A percentile compares a stretch with the other conserved stretches of the same genome.
Evolutionary conservation across 2,113 vertebrate genomes (phyloP).

Genomic region (Cyprinodon tularosa): DNA sequence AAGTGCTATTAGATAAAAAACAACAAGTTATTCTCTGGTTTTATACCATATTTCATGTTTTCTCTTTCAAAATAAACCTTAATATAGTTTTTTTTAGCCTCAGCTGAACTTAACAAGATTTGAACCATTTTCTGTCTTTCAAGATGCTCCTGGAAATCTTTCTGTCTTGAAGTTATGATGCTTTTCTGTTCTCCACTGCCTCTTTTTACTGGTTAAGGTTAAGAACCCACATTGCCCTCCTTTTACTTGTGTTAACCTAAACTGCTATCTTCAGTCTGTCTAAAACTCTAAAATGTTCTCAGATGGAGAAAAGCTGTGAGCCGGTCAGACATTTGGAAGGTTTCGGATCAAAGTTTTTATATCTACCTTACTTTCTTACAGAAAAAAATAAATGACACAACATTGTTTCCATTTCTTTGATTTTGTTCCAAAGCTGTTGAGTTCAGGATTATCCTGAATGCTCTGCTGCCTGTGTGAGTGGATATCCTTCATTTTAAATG

Average conservation of each 20-base stretch:
- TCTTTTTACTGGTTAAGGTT: not conserved
- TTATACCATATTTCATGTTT: not conserved
- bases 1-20: not conserved
- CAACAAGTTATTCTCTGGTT: too few relatives aligned
- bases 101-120: not conserved
- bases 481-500: not conserved
- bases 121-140: not conserved
- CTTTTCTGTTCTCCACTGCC: not conserved
- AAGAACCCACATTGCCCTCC: not conserved
- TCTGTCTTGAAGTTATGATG: not conserved
- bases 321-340: not conserved
- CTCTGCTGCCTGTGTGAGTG: not conserved
- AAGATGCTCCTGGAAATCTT: not conserved
- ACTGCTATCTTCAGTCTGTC: not conserved
- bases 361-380: not conserved
- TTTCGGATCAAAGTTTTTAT: not conserved
- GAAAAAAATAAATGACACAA: not conserved
- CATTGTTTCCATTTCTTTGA: too few relatives aligned
- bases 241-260: not conserved
- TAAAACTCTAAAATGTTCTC: not conserved
- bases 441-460: too few relatives aligned
- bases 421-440: too few relatives aligned
- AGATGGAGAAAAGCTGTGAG: not conserved
- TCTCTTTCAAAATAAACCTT: not conserved
- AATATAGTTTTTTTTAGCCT: not conserved